Evolutionary conservation across 1,140 invertebrate species (phyloP), one percentile per base, ranked within the genome.

Genomic region (Diabrotica virgifera): DNA sequence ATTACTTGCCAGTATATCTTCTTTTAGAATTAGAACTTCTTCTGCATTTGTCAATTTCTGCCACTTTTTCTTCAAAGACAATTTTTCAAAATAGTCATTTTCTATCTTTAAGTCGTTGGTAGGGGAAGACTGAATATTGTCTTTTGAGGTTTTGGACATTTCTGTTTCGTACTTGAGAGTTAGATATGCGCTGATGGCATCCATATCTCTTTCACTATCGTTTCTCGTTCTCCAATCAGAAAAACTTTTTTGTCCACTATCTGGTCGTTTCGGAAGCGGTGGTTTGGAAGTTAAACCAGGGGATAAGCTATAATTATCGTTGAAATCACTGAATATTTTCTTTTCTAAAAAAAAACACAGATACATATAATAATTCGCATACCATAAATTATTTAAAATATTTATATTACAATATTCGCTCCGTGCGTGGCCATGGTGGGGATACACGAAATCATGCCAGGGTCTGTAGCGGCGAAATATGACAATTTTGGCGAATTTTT

Each of bases 241-340:
- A 12, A 38, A 51, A 50, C 12, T 38, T 50, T n/a, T 10, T 14
- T 59, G 7, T 46, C 37, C 12, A 14, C 10, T 11, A 10, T 62
- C 56, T 0, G 61, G 38, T 70, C 68, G 72, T 64, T 70, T 72
- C 11, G 71, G 72, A 37, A 74, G 14, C 8, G 73, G 72, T 5
- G 72, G 72, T 53, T 74, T 75, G 6, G 68, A 61, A 53, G 61
- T 66, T 51, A 74, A 24, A 13, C 70, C 71, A 38, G 74, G 74
- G 4, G 24, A 24, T 24, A 24, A 24, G 1, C 24, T 24, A 4
- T 1, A 24, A 4, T 24, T 24, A 24, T 24, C 24, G 24, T 24
- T 24, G 4, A 24, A 24, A 24, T 24, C 24, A 24, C 1, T 24
- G 4, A 24, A 24, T 24, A 24, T 24, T 24, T 24, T 24, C 24